Evolutionary conservation across 2,888 invertebrate genomes (phyloP), one percentile per base, ranked within the genome.

Genomic region (Cepaea hortensis): DNA sequence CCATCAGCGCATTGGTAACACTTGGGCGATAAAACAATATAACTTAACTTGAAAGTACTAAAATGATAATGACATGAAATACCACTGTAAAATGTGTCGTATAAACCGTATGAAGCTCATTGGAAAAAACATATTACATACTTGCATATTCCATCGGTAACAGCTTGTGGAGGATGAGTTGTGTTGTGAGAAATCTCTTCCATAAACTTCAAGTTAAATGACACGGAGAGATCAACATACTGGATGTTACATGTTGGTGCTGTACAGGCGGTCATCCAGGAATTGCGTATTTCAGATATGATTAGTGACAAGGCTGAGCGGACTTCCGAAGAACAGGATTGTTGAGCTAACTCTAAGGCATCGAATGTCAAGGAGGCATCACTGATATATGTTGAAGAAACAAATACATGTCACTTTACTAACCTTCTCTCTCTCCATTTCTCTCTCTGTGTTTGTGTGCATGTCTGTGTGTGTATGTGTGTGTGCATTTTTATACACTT

Each of bases 211-310:
- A 81, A 61, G 13, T 84, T 86, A 72, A 46, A 23, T 23, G 18
- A 18, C 3, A 84, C 13, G 23, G 84, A 81, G n/a, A 68, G 77
- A 35, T 62, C 23, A 48, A 77, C 81, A 73, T 86, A 86, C 23
- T 75, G 76, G 23, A 88, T 62, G 65, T 88, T 88, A 72, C 88
- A 88, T 13, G 88, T 80, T 15, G 81, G 76, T 15, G 86, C 72
- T 46, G 84, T 81, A 65, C 86, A 86, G 7, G 81, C 55, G 11
- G 46, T 35, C 7, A 3, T 1, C 70, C 23, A 20, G 15, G 18
- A 9, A 46, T n/a, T 55, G 15, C 55, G 20, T 50, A 70, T 68
- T n/a, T 70, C 55, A 6, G 68, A n/a, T 72, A 61, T n/a, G 13
- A 81, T 3, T 20, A 65, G 15, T 7, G 75, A 62, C 48, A 85